Conservation (phyloP, 1,140 invertebrate genomes). For the Eurytemora carolleeae region DNA sequence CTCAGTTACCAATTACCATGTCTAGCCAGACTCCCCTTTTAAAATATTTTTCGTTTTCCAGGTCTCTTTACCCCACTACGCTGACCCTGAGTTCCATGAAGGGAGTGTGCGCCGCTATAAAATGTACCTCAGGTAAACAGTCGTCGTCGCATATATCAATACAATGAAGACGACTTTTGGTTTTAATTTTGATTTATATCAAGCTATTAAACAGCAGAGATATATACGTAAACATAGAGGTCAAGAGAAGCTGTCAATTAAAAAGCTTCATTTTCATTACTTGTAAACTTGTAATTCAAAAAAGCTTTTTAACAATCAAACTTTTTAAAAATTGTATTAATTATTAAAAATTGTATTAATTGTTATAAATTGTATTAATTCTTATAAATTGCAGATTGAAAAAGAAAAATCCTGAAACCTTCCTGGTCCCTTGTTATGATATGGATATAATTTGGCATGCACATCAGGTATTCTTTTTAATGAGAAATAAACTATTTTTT, state of each 20-base stretch:
- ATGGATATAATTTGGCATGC: slow-evolving; percentile 21
- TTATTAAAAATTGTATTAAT: neutral
- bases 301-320: neutral
- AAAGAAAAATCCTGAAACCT: slow-evolving; percentile 16
- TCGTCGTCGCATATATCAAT: too few species aligned
- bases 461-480: slow-evolving; percentile 19
- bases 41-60: too few species aligned
- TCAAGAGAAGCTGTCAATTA: too few species aligned
- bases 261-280: too few species aligned
- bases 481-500: too few species aligned
- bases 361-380: neutral
- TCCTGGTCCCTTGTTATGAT: slow-evolving; percentile 20
- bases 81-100: neutral
- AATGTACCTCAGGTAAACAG: neutral
- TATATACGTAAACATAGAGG: too few species aligned
- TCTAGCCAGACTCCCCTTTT: too few species aligned
- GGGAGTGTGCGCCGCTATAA: neutral
- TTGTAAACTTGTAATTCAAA: neutral
- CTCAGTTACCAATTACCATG: too few species aligned
- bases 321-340: neutral
- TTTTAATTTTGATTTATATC: too few species aligned
- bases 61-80: neutral
- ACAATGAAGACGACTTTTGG: too few species aligned
- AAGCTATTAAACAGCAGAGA: too few species aligned
- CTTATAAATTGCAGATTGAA: slow-evolving; percentile 14